phyloP scores from a whole-genome alignment of 1,140 invertebrate genomes.

The Bursaphelenchus mucronatus region DNA sequence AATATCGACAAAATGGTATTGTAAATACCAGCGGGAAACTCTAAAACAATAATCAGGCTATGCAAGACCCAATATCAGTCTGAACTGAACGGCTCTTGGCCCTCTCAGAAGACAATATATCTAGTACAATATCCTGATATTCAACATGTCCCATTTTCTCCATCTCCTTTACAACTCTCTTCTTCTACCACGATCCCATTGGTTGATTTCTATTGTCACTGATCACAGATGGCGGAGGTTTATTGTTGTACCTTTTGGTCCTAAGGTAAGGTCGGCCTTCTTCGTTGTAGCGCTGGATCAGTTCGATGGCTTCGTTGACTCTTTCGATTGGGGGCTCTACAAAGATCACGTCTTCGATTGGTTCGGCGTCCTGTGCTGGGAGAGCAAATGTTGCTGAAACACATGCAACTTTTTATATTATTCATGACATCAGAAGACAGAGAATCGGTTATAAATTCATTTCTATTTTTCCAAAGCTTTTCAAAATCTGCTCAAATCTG shows the following conservation, averaged over 20 bases:
- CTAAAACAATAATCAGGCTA: too few species aligned
- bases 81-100: too few species aligned
- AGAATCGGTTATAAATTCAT: slow-evolving; percentile 22
- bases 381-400: slow-evolving; percentile 51
- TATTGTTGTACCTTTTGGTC: slow-evolving; percentile 26
- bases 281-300: slow-evolving; percentile 50
- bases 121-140: too few species aligned
- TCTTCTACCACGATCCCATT: too few species aligned
- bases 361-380: slow-evolving; percentile 45
- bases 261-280: slow-evolving; percentile 51
- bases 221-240: slow-evolving; percentile 29
- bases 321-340: slow-evolving; percentile 46
- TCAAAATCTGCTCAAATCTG: neutral
- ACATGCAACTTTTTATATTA: slow-evolving; percentile 4
- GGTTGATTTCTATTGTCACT: slow-evolving; percentile 20
- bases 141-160: too few species aligned
- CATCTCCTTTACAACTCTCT: too few species aligned
- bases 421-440: neutral
- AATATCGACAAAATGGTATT: too few species aligned
- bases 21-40: too few species aligned
- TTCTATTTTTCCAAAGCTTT: slow-evolving; percentile 1
- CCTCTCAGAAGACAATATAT: too few species aligned
- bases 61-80: too few species aligned
- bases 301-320: slow-evolving; percentile 54
- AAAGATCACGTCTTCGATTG: slow-evolving; percentile 53